These are phyloP conservation scores for Nephotettix cincticeps DNA, from an alignment of 1,140 invertebrate genomes.

Conservation along the genomic window DNA sequence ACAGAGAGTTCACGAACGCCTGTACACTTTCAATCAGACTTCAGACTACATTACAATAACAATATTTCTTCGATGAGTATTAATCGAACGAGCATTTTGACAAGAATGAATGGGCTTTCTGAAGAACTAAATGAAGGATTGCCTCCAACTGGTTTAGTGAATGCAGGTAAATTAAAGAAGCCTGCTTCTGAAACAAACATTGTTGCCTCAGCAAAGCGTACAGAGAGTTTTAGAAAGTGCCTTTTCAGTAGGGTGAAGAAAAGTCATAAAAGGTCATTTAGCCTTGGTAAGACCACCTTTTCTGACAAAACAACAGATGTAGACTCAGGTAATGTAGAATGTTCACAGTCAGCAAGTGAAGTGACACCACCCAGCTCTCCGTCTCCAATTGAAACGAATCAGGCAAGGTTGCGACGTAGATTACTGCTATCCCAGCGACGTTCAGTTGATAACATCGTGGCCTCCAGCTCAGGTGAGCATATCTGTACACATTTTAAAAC, in stretches of 20 bases:
- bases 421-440: conserved; percentile 32
- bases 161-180: conserved; percentile 14
- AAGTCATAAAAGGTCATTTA: conserved; percentile 36
- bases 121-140: conserved; percentile 44
- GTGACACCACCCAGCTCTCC: conserved; percentile 19
- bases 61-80: conserved; percentile 4
- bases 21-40: conserved; percentile 26
- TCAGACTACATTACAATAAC: conserved; percentile 18
- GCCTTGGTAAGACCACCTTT: conserved; percentile 32
- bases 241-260: conserved; percentile 24
- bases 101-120: conserved; percentile 32
- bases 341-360: conserved; percentile 19
- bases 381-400: neutral
- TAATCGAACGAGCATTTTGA: conserved; percentile 25
- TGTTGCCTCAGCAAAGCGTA: neutral
- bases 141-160: conserved; percentile 36
- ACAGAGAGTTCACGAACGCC: conserved; percentile 36
- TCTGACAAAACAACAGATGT: conserved; percentile 9
- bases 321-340: conserved; percentile 17
- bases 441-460: conserved; percentile 39
- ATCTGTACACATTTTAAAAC: too few species aligned
- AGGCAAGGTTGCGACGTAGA: conserved; percentile 16
- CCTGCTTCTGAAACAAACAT: conserved; percentile 27
- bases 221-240: conserved; percentile 11
- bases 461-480: conserved; percentile 30